Conservation (phyloP, 2,113 vertebrate genomes). For the Perca fluviatilis region DNA sequence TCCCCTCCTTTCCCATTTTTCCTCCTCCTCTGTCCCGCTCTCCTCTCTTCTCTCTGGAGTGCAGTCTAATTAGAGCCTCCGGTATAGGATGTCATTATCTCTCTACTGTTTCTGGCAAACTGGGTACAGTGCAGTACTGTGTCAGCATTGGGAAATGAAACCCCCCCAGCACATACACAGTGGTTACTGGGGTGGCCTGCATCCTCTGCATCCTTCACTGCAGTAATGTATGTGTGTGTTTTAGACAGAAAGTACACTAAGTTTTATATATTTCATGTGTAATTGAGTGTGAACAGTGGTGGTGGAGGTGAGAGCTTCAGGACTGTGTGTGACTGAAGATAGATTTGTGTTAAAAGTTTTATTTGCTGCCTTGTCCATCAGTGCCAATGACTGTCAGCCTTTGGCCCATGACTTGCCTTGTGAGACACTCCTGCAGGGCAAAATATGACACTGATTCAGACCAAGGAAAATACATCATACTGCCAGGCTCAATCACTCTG, state of each 20-base stretch:
- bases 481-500: constrained; percentile 42
- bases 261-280: constrained; percentile 33
- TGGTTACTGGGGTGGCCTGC: neutral
- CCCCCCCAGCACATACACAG: constrained; percentile 30
- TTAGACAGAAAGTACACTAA: constrained; percentile 18
- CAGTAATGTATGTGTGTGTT: constrained; percentile 22
- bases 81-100: constrained; percentile 80
- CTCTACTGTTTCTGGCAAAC: constrained; percentile 73
- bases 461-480: constrained; percentile 58
- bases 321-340: constrained; percentile 46
- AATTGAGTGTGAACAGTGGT: constrained; percentile 10
- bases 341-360: constrained; percentile 53
- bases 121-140: constrained; percentile 69
- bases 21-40: constrained; percentile 29
- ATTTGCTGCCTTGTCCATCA: constrained; percentile 66
- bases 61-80: constrained; percentile 80
- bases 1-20: constrained; percentile 34
- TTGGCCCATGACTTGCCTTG: constrained; percentile 40
- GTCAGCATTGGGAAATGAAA: constrained; percentile 70
- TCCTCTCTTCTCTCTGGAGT: constrained; percentile 61
- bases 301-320: constrained; percentile 22
- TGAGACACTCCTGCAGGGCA: constrained; percentile 37
- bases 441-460: constrained; percentile 60
- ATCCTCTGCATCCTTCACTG: constrained; percentile 19
- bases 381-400: constrained; percentile 53